These are phyloP conservation scores for Penelope pileata DNA, from an alignment of 2,113 vertebrate genomes.

Conservation along the genomic window DNA sequence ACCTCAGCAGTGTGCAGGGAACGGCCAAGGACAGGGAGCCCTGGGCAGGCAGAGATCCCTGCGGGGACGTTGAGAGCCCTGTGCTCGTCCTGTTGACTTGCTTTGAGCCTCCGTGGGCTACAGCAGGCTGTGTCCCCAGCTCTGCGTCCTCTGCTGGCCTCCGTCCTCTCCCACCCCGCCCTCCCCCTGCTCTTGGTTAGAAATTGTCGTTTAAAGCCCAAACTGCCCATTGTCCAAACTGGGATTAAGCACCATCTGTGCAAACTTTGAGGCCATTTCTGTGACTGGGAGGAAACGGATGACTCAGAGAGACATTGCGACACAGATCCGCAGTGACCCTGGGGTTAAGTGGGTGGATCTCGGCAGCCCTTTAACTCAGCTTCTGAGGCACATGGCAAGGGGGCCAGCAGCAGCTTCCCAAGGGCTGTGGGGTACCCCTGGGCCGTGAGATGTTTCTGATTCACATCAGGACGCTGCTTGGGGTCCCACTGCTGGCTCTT, in stretches of 20 bases:
- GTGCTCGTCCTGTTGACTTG: neutral
- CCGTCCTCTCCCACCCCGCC: neutral
- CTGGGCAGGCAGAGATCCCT: neutral
- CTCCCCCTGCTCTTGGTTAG: neutral
- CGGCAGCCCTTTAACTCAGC: slow-evolving; percentile 18
- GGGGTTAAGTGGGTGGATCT: neutral
- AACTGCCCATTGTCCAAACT: neutral
- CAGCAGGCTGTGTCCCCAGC: neutral
- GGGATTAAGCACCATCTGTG: slow-evolving; percentile 69
- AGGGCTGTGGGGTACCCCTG: neutral
- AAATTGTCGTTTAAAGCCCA: neutral
- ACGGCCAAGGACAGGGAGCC: neutral
- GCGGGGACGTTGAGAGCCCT: neutral
- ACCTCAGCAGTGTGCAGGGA: neutral
- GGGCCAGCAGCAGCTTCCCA: neutral
- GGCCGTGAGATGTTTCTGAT: neutral
- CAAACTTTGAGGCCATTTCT: slow-evolving; percentile 52
- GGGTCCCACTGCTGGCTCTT: no score
- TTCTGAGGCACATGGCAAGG: neutral
- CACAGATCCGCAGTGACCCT: slow-evolving; percentile 17
- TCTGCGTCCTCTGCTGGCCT: neutral
- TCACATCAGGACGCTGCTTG: neutral
- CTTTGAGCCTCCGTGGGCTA: neutral
- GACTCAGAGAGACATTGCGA: slow-evolving; percentile 47
- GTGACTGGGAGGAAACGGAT: slow-evolving; percentile 41